Percentiles rank a stretch among this genome's conserved stretches.
Conservation (phyloP, 2,113 vertebrate species). For the Lepisosteus osseus region DNA sequence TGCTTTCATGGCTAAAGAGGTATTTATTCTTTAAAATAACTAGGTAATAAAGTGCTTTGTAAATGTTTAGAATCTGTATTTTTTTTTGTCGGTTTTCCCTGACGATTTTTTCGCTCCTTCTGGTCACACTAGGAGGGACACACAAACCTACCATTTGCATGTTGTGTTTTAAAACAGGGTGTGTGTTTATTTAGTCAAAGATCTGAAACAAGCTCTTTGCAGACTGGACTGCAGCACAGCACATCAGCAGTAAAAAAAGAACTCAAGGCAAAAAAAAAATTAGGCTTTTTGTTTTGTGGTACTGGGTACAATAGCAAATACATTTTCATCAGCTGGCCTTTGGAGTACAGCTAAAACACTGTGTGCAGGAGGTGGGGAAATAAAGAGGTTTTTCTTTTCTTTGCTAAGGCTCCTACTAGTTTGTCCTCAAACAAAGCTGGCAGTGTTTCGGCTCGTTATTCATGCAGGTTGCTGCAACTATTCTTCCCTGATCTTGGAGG, state of each 20-base stretch:
- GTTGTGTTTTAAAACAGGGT: background rate
- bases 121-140: background rate
- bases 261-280: too few relatives aligned
- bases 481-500: background rate
- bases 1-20: background rate
- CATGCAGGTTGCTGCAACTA: constrained; percentile 9
- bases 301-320: too few relatives aligned
- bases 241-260: background rate
- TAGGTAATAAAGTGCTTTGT: background rate
- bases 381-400: constrained; percentile 7
- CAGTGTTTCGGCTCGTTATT: constrained; percentile 13
- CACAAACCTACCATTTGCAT: background rate
- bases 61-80: background rate
- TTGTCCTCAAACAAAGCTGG: constrained; percentile 2
- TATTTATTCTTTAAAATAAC: background rate
- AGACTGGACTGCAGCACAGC: constrained; percentile 4
- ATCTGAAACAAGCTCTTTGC: background rate
- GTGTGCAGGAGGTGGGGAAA: background rate
- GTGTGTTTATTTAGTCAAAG: constrained; percentile 9
- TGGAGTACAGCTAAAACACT: too few relatives aligned
- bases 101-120: background rate
- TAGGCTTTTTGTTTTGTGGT: too few relatives aligned
- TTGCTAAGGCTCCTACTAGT: background rate
- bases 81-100: background rate
- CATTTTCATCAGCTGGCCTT: too few relatives aligned